Conservation (phyloP, 2,888 invertebrate genomes). For the Luffia ferchaultella region DNA sequence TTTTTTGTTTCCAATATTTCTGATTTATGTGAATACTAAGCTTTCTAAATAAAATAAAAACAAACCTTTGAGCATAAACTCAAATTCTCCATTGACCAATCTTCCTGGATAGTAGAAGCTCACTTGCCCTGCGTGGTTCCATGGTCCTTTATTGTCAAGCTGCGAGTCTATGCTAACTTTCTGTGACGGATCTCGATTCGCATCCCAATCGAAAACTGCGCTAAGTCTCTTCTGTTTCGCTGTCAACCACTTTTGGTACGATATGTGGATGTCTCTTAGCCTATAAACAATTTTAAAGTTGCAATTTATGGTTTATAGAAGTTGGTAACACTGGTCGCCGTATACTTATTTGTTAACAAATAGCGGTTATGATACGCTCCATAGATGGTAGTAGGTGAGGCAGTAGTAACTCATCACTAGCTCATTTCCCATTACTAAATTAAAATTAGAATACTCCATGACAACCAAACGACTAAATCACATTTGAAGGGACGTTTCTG, state of each 20-base stretch:
- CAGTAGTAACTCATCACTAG: too few relatives aligned
- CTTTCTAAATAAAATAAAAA: not conserved
- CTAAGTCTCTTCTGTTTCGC: constrained; percentile 71
- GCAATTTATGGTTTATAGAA: too few relatives aligned
- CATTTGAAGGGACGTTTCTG: too few relatives aligned
- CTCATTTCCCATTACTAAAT: too few relatives aligned
- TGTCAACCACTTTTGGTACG: constrained; percentile 68
- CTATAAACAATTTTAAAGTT: too few relatives aligned
- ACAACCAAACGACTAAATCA: too few relatives aligned
- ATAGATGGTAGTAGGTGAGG: too few relatives aligned
- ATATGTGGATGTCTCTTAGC: constrained; percentile 77
- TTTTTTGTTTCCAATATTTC: too few relatives aligned
- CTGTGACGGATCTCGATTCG: constrained; percentile 82
- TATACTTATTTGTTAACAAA: too few relatives aligned
- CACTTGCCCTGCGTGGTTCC: constrained; percentile 70
- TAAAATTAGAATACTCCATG: too few relatives aligned
- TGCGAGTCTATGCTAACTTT: constrained; percentile 71
- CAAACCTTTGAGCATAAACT: constrained; percentile 62
- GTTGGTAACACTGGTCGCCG: too few relatives aligned
- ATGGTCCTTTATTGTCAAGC: constrained; percentile 65
- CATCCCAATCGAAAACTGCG: constrained; percentile 84
- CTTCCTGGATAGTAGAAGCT: constrained; percentile 80
- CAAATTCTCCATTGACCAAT: constrained; percentile 73
- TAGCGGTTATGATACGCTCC: too few relatives aligned
- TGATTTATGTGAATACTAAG: not conserved